phyloP scores from a whole-genome alignment of 2,797 vertebrate species.

The Tapirus indicus region DNA sequence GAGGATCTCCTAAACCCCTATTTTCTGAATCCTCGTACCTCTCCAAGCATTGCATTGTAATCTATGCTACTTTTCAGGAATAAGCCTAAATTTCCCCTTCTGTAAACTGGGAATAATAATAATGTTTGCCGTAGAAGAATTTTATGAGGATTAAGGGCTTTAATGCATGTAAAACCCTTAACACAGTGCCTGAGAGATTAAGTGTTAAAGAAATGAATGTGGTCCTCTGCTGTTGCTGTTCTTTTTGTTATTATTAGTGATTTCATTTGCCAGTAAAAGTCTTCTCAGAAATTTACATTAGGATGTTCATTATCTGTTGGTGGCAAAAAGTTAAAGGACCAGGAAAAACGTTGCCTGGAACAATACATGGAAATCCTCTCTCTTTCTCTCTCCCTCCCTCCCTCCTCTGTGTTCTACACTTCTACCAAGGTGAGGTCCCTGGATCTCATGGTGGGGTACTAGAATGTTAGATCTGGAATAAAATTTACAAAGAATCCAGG shows the following conservation, averaged over 20 bases:
- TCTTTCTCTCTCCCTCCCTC: background rate
- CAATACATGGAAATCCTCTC: background rate
- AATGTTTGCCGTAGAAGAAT: background rate
- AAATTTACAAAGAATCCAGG: constrained; percentile 22
- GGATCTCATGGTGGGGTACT: background rate
- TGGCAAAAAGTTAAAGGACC: background rate
- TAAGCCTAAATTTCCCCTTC: constrained; percentile 40
- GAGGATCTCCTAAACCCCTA: background rate
- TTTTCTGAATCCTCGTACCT: constrained; percentile 1
- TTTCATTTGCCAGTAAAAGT: background rate
- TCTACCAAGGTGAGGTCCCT: background rate
- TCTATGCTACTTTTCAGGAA: constrained; percentile 36
- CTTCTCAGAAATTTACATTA: constrained; percentile 8
- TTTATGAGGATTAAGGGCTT: background rate
- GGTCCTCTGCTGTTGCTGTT: background rate
- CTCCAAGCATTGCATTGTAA: background rate
- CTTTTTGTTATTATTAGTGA: constrained; percentile 21
- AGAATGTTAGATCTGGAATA: background rate
- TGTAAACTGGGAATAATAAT: constrained; percentile 11
- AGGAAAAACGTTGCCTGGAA: background rate
- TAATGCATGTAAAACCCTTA: constrained; percentile 16
- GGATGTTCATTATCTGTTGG: background rate
- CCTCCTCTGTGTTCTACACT: background rate
- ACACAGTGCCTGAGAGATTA: background rate
- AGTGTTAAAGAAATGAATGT: constrained; percentile 36